These are phyloP conservation scores for Allolobophora icterica DNA, from an alignment of 2,888 invertebrate genomes.

Conservation along the genomic window DNA sequence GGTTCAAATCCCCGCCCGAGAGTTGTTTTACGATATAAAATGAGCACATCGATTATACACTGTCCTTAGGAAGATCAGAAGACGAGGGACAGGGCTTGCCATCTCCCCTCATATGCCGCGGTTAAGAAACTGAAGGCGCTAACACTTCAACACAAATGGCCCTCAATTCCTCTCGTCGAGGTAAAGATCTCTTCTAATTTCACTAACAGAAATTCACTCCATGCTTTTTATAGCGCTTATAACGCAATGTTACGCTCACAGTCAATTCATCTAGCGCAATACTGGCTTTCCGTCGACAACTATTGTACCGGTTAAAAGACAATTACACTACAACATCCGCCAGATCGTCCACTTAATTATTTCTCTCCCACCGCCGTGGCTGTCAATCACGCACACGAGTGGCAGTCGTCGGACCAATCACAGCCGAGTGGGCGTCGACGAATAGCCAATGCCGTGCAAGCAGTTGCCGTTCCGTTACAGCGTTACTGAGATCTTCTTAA, in stretches of 20 bases:
- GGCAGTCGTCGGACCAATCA: neutral
- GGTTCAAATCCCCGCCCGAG: too few relatives aligned
- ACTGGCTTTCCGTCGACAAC: neutral
- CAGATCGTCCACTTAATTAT: neutral
- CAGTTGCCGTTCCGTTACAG: neutral
- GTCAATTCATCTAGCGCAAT: neutral
- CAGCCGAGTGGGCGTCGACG: neutral
- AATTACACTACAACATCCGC: neutral
- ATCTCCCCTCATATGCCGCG: too few relatives aligned
- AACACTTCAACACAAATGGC: too few relatives aligned
- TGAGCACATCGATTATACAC: too few relatives aligned
- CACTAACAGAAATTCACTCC: neutral
- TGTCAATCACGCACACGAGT: neutral
- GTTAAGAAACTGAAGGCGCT: too few relatives aligned
- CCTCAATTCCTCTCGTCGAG: too few relatives aligned
- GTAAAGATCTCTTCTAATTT: too few relatives aligned
- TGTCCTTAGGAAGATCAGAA: too few relatives aligned
- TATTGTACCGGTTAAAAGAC: neutral
- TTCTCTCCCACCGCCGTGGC: neutral
- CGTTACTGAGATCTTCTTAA: neutral
- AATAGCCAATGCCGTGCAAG: neutral
- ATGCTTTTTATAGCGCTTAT: neutral
- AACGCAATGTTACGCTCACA: neutral
- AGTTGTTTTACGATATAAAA: too few relatives aligned
- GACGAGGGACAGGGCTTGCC: too few relatives aligned